A percentile compares a stretch with the other conserved stretches of the same genome.
Conservation (phyloP, 2,888 invertebrate species). For the Hydropsyche betteni region DNA sequence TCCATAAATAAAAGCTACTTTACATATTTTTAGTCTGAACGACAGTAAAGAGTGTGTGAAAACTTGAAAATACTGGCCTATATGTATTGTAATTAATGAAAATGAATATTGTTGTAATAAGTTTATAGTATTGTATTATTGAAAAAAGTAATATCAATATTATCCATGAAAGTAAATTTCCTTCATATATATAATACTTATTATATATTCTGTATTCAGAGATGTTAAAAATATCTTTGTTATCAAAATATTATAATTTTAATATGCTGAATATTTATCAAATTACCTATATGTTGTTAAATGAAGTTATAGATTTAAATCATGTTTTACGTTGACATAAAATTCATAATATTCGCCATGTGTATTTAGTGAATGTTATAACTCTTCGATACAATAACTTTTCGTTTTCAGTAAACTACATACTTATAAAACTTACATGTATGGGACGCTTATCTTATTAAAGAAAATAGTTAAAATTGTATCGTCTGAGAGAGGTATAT, state of each 20-base stretch:
- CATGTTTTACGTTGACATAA: neutral
- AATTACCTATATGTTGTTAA: too few species aligned
- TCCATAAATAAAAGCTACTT: neutral
- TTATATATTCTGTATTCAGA: too few species aligned
- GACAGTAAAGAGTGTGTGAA: neutral
- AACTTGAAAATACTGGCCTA: constrained; percentile 11
- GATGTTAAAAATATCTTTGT: too few species aligned
- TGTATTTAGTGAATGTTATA: neutral
- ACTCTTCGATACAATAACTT: neutral
- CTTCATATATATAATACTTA: too few species aligned
- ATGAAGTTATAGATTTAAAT: neutral
- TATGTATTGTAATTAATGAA: too few species aligned
- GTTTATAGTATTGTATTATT: too few species aligned
- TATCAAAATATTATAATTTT: too few species aligned
- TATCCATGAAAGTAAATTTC: too few species aligned
- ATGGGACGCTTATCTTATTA: constrained; percentile 30
- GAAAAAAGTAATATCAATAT: too few species aligned
- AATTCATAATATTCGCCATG: neutral
- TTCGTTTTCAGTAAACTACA: neutral
- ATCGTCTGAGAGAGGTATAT: constrained; percentile 45
- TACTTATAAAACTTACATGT: neutral
- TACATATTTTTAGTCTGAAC: neutral
- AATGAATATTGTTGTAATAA: too few species aligned
- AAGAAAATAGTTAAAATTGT: constrained; percentile 10
- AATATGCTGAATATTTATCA: too few species aligned